Evolutionary conservation across 2,797 vertebrate genomes (phyloP).

Genomic region (Protosalanx chinensis): DNA sequence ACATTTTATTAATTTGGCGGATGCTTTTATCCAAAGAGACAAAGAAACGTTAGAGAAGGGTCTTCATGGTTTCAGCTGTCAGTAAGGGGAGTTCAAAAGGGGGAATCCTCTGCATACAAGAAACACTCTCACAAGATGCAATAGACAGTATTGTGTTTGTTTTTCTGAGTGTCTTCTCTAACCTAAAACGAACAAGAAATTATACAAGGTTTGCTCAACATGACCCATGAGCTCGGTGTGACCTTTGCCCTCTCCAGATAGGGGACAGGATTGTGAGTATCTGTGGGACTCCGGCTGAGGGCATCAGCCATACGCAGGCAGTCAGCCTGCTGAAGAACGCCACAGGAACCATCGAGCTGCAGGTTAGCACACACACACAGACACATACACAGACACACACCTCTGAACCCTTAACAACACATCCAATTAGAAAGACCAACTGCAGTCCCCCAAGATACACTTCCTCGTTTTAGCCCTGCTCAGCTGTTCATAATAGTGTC

Average conservation of each 20-base stretch:
- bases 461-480: neutral
- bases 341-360: constrained; percentile 84
- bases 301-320: constrained; percentile 92
- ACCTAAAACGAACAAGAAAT: neutral
- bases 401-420: neutral
- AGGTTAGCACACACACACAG: constrained; percentile 69
- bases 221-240: neutral
- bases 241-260: constrained; percentile 71
- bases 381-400: constrained; percentile 8
- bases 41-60: too few species aligned
- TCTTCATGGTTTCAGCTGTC: too few species aligned
- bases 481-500: neutral
- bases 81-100: neutral
- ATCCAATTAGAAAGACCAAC: neutral
- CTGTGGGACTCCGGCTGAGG: constrained; percentile 86
- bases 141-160: neutral
- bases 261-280: constrained; percentile 93
- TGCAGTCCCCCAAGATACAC: constrained; percentile 23
- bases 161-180: neutral
- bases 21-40: too few species aligned
- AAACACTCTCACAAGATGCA: neutral
- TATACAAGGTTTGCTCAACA: neutral
- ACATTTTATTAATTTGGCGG: neutral
- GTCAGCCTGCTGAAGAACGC: constrained; percentile 89
- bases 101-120: neutral